Evolutionary conservation across 2,113 vertebrate species (phyloP).

Genomic region (Octodon degus): DNA sequence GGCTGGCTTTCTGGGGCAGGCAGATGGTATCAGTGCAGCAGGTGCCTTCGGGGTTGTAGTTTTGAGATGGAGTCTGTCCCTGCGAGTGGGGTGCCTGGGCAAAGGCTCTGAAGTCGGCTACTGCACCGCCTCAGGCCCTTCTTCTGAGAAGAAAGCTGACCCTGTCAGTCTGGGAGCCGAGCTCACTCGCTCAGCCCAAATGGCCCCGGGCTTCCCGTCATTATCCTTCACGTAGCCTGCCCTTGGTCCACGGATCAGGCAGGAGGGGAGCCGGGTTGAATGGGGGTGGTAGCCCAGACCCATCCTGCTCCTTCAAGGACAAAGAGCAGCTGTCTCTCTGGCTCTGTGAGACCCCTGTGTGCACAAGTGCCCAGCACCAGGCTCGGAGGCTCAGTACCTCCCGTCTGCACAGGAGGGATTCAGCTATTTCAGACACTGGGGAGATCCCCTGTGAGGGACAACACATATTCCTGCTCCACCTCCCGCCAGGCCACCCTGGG

Average conservation of each 20-base stretch:
- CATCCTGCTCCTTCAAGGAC: background rate
- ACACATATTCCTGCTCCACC: background rate
- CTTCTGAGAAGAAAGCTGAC: background rate
- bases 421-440: conserved; percentile 6
- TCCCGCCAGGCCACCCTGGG: background rate
- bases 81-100: rapidly evolving
- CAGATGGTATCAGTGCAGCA: background rate
- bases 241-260: background rate
- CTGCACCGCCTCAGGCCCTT: background rate
- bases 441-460: background rate
- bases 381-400: background rate
- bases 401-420: conserved; percentile 34
- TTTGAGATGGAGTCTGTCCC: background rate
- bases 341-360: background rate
- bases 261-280: background rate
- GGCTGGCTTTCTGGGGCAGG: background rate
- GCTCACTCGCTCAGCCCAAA: background rate
- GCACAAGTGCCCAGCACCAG: background rate
- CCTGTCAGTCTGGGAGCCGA: background rate
- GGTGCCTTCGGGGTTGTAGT: background rate
- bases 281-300: background rate
- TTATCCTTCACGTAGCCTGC: background rate
- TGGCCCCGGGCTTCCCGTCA: background rate
- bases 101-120: background rate
- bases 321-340: background rate